Evolutionary conservation across 2,113 vertebrate species (phyloP), one percentile per base, ranked within the genome.

Genomic region (Scomber japonicus): DNA sequence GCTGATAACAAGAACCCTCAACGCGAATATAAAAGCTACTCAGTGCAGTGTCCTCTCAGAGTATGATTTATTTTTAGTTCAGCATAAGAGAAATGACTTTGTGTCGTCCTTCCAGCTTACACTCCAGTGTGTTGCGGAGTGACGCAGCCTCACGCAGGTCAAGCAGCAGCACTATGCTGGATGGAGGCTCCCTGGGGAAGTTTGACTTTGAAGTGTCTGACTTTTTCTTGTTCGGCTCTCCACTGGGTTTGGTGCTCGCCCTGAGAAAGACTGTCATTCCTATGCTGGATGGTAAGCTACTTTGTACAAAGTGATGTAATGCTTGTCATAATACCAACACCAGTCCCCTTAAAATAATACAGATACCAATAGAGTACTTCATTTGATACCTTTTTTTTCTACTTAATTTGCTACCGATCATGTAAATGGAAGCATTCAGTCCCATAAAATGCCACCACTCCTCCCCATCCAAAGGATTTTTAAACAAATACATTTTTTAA

Each of bases 201-300:
- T 97, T 99, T 81, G 97, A 99, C 63, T 99, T 99, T 78, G 98
- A 99, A 90, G 96, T 98, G 82, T 94, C 97, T 0, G 97, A 99
- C 89, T 98, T 99, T 92, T 99, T 99, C 93, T 95, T 99, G 72
- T 98, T 99, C 17, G 98, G 98, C 5, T 99, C 97, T 81, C 98
- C 98, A 0, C 84, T 99, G 92, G 98, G 98, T 40, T 92, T 99
- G 78, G 97, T 99, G 46, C 96, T 99, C 19, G 98, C 98, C 4
- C 93, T 99, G 90, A 91, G 98, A 82, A 99, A 97, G 94, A 99
- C 97, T 0, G 97, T 99, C 88, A 95, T 99, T 84, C 98, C 98
- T 3, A 91, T 95, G 74, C 88, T 99, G 68, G 97, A 99, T 45
- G 96, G 98, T 99, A 94, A 95, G 96, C 17, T 67, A 15, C 30